These are phyloP conservation scores for Hetaerina americana DNA, from an alignment of 1,140 invertebrate genomes.

Conservation along the genomic window DNA sequence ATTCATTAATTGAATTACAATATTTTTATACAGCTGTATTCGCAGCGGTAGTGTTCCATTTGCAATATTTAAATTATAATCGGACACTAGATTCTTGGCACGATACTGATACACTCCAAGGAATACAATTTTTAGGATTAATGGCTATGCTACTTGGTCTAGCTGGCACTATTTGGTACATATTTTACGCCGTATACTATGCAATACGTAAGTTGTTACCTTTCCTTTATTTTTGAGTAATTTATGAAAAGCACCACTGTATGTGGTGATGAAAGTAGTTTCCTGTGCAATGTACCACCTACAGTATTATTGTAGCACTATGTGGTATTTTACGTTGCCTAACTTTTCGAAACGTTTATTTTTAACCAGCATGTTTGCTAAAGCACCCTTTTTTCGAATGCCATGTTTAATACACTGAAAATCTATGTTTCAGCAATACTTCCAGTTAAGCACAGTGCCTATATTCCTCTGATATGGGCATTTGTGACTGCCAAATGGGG, in stretches of 20 bases:
- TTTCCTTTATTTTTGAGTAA: background rate
- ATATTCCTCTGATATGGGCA: conserved; percentile 10
- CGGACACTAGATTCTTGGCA: conserved; percentile 7
- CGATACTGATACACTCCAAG: background rate
- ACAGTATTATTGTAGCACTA: no score
- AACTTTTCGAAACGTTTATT: background rate
- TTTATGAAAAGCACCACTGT: background rate
- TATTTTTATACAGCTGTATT: conserved; percentile 1
- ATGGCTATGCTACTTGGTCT: background rate
- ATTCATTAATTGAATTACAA: background rate
- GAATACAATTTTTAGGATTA: conserved; percentile 6
- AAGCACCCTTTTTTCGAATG: no score
- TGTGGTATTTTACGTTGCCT: no score
- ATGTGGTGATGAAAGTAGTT: background rate
- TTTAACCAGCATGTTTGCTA: no score
- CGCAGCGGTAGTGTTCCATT: conserved; percentile 3
- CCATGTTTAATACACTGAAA: no score
- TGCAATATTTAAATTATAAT: background rate
- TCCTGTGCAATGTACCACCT: no score
- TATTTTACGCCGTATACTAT: conserved; percentile 4
- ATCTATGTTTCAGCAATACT: conserved; percentile 11
- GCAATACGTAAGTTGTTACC: conserved; percentile 1
- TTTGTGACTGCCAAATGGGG: conserved; percentile 13
- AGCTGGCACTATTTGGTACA: conserved; percentile 7
- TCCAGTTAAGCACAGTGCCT: conserved; percentile 1